Conservation (phyloP, 2,113 vertebrate species). For the Mormyrus lacerda region DNA sequence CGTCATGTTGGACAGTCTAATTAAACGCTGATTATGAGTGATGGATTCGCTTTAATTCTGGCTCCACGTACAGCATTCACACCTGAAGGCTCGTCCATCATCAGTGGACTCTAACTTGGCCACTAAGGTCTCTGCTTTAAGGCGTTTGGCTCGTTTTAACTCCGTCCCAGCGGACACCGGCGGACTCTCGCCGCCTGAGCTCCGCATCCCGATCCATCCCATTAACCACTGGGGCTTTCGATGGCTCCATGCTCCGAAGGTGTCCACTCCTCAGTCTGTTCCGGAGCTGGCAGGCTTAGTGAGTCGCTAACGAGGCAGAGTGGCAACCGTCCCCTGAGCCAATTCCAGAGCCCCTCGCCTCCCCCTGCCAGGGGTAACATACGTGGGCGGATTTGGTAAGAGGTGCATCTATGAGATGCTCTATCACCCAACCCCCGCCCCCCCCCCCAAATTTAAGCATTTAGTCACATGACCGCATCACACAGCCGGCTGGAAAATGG, state of each 20-base stretch:
- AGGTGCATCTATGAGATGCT: not conserved
- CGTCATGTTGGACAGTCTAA: not conserved
- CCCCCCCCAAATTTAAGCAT: not conserved
- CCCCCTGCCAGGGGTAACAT: not conserved
- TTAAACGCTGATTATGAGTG: conserved; percentile 1
- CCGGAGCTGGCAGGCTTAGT: not conserved
- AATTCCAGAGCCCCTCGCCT: not conserved
- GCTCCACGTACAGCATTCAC: not conserved
- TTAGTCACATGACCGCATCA: not conserved
- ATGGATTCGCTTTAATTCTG: not conserved
- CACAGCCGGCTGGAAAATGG: not conserved
- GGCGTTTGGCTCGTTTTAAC: not conserved
- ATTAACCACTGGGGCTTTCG: not conserved
- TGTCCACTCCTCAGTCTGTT: not conserved
- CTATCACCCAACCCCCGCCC: not conserved
- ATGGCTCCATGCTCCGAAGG: not conserved
- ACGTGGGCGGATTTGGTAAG: conserved; percentile 12
- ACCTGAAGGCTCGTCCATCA: not conserved
- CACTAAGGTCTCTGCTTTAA: not conserved
- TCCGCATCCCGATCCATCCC: not conserved
- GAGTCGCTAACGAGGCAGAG: not conserved
- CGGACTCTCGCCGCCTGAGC: not conserved
- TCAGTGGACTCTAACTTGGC: not conserved
- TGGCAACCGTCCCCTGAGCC: not conserved
- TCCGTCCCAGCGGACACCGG: not conserved